Base-by-base conservation (phyloP, 2,113 vertebrate species). In the Xiphophorus couchianus region DNA sequence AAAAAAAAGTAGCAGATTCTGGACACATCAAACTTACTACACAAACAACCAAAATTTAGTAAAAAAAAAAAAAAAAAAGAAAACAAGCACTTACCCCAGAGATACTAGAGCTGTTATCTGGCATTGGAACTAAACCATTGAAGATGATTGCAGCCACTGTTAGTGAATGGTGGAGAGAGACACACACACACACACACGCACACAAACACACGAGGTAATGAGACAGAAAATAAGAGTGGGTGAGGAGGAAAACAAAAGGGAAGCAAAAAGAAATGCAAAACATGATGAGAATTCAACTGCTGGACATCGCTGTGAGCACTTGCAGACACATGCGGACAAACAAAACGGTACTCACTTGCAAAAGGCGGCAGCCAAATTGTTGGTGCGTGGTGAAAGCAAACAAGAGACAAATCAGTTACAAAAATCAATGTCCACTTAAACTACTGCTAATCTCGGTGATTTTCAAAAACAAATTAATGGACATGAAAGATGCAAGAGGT, bases 401-500 rank as follows among this genome's bases (percentile, higher is more conserved):
- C 70, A 96, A 84, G 95, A 95, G 84, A 97, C 93, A 98, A 96
- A 97, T 96, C 94, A 98, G 96, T 98, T 96, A 97, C 90, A 96
- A 94, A 93, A 95, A 91, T 96, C 73, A 94, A 82, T 94, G 93
- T 94, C 62, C 69, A 19, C 28, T 69, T 9, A 69, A 77, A 86
- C 51, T 2, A 76, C n/a, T 64, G 62, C 33, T 82, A 69, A 84
- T 48, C 14, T 28, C 27, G 60, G 33, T 1, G 63, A 64, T 17
- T 61, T 78, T 11, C 44, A 48, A 48, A 48, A 48, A 48, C 44
- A 48, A 28, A 67, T 74, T 9, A 60, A 39, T 2, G 3, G 51
- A 27, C 37, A 35, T 35, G 8, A 35, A 35, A 10, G 35, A 11
- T 37, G 35, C 35, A 10, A 54, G 22, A 48, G 17, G 44, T 19